Conservation (phyloP, 2,888 invertebrate species). For the Steinernema carpocapsae region DNA sequence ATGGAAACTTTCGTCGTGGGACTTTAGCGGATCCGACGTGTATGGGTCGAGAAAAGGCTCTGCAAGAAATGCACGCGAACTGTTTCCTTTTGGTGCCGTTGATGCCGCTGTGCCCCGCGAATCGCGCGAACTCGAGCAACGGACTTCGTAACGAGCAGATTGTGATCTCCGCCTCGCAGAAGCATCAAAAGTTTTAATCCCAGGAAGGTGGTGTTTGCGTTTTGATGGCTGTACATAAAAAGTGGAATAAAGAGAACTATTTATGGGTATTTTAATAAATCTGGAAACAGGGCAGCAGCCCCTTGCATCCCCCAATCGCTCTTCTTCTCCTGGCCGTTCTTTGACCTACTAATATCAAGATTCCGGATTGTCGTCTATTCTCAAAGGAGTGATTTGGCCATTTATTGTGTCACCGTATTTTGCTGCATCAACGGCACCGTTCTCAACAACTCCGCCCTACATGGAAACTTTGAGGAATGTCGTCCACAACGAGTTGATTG, state of each 20-base stretch:
- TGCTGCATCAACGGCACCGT: constrained; percentile 7
- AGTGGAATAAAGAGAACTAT: neutral
- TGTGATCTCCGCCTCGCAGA: constrained; percentile 22
- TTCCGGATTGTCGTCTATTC: too few species aligned
- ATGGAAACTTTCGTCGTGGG: constrained; percentile 52
- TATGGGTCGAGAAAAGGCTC: constrained; percentile 58
- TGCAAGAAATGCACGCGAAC: constrained; percentile 64
- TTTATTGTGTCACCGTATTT: neutral
- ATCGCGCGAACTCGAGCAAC: constrained; percentile 10
- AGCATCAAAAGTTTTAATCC: constrained; percentile 19
- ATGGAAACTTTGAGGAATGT: neutral
- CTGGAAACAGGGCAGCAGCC: neutral
- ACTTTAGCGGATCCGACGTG: constrained; percentile 69
- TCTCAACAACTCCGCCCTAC: neutral
- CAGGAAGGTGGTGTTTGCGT: neutral
- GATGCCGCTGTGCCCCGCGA: constrained; percentile 60
- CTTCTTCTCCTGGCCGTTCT: neutral
- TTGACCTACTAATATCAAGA: too few species aligned
- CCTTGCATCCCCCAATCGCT: neutral
- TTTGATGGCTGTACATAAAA: constrained; percentile 26
- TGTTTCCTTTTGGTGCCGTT: constrained; percentile 67
- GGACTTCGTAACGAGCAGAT: constrained; percentile 10
- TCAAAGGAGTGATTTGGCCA: too few species aligned
- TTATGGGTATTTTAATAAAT: too few species aligned
- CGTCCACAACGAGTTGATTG: neutral